Evolutionary conservation across 2,888 invertebrate genomes (phyloP), one percentile per base, ranked within the genome.

Genomic region (Xylota segnis): DNA sequence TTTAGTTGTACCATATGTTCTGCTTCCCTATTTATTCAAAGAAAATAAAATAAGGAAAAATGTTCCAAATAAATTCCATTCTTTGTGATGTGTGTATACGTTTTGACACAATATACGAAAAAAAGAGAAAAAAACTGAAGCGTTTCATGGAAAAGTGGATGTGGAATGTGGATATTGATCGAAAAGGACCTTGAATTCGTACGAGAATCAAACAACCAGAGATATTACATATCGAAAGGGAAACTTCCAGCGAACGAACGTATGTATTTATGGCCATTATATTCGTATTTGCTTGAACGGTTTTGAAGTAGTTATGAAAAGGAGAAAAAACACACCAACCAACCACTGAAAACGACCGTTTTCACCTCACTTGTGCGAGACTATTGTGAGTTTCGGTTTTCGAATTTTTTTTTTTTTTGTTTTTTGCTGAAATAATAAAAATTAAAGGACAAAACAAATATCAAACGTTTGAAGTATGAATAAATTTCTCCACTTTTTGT

Each of bases 81-180:
- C 47, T 34, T 47, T 34, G 58, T 61, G 40, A 32, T 61, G n/a
- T 61, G 47, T 32, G 12, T 32, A 34, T 23, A 34, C 32, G 34
- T 32, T 37, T 37, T 37, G 37, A 37, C 37, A 37, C 12, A 37
- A 7, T 10, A 7, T 1, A 37, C 6, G 10, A 23, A 3, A 3
- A 23, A 23, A 3, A 23, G 3, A 23, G 23, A 23, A 23, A 23
- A 23, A 23, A 23, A 23, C 23, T 23, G 23, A 23, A 23, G n/a
- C n/a, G n/a, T n/a, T n/a, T 34, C 37, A 3, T 37, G 37, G 37
- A 5, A 6, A n/a, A n/a, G n/a, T n/a, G n/a, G n/a, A n/a, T n/a
- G 32, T 47, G 45, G 32, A n/a, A 29, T 65, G 65, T 18, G 50
- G 65, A 65, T 65, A 65, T 65, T 50, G 65, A 65, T 65, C 65